Conservation (phyloP, 2,888 invertebrate genomes). For the Spisula subtruncata region DNA sequence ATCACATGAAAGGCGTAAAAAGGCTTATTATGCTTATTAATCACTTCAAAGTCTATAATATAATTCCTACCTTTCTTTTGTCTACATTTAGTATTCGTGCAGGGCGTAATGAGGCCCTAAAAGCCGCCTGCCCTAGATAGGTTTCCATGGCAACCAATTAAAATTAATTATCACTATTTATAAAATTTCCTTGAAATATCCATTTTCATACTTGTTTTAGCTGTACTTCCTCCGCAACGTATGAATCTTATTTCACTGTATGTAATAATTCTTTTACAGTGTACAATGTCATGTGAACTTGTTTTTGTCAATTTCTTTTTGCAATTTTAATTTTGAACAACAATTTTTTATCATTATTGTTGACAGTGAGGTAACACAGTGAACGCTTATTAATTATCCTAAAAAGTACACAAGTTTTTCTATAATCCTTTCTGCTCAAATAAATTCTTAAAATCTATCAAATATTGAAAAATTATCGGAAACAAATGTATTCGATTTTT, state of each 20-base stretch:
- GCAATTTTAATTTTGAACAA: too few relatives aligned
- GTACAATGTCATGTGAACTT: too few relatives aligned
- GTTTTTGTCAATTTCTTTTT: too few relatives aligned
- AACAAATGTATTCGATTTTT: neutral
- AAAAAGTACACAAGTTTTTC: neutral
- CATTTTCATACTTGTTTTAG: neutral
- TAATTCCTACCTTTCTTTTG: slow-evolving; percentile 65
- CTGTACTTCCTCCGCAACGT: too few relatives aligned
- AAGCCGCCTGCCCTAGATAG: slow-evolving; percentile 61
- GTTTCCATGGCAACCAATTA: slow-evolving; percentile 49
- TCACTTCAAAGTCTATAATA: too few relatives aligned
- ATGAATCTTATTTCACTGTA: too few relatives aligned
- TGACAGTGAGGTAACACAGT: neutral
- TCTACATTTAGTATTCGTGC: slow-evolving; percentile 64
- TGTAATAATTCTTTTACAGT: too few relatives aligned
- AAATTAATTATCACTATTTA: neutral
- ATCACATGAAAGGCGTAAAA: too few relatives aligned
- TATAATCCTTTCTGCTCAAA: neutral
- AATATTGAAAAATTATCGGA: neutral
- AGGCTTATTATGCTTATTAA: too few relatives aligned
- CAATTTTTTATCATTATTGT: too few relatives aligned
- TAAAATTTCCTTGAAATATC: neutral
- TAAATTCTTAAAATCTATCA: neutral
- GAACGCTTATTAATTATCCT: neutral
- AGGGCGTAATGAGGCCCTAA: slow-evolving; percentile 61